Conservation (phyloP, 1,140 invertebrate species). For the Whitmania pigra region DNA sequence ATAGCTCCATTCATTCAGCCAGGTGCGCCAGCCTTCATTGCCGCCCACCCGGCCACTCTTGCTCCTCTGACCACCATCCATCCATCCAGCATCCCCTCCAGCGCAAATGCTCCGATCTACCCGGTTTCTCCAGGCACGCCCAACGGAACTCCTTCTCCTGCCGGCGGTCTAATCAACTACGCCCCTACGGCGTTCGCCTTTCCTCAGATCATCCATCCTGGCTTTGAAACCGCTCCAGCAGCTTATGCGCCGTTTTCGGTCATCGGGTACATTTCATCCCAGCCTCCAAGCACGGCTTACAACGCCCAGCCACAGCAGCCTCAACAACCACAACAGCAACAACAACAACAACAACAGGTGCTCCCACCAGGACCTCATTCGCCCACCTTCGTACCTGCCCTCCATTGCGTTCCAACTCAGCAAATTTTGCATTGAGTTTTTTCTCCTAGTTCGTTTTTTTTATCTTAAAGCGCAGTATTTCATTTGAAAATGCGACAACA, state of each 20-base stretch:
- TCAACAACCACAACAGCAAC: background rate
- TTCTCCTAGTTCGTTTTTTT: too few species aligned
- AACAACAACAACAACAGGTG: background rate
- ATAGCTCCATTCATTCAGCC: slow-evolving; percentile 14
- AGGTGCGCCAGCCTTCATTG: slow-evolving; percentile 1
- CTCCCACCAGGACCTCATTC: background rate
- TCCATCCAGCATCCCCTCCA: background rate
- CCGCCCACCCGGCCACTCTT: background rate
- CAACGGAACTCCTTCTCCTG: background rate
- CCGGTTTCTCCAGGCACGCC: slow-evolving; percentile 1
- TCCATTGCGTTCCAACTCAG: slow-evolving; percentile 7
- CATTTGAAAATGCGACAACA: too few species aligned
- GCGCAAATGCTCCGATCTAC: background rate
- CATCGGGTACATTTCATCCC: slow-evolving; percentile 3
- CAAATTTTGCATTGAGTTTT: slow-evolving; percentile 9
- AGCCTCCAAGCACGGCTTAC: background rate
- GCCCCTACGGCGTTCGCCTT: slow-evolving; percentile 2
- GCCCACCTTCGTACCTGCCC: slow-evolving; percentile 7
- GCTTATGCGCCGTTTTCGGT: slow-evolving; percentile 6
- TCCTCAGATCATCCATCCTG: slow-evolving; percentile 5
- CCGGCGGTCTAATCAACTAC: slow-evolving; percentile 3
- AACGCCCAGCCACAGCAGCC: background rate
- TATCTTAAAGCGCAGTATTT: too few species aligned
- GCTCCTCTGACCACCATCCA: slow-evolving; percentile 2
- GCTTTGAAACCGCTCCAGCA: background rate